Base-by-base conservation (phyloP, 2,888 invertebrate species). In the Rhyacophila evoluta region DNA sequence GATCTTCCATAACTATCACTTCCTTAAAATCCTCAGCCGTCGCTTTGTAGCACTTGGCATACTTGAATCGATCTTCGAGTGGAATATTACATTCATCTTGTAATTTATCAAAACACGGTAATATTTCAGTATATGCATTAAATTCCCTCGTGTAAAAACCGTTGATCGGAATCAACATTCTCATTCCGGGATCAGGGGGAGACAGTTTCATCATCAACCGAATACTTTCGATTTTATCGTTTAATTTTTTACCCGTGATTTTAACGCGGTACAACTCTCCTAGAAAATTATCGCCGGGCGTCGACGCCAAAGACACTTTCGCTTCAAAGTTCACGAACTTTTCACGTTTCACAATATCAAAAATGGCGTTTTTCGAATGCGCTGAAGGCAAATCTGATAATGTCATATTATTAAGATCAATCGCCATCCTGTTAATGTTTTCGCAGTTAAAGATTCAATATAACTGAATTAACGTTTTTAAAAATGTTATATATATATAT, bases 31-130 rank as follows among this genome's bases (percentile, higher is more conserved):
- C 70, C 27, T 78, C 72, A 3, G 78, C 27, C 3, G 38, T 33
- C n/a, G 33, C 71, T 10, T 11, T 67, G 70, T 71, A 75, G 27
- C 69, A 75, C 29, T 75, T 72, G 8, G 75, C 78, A 12, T 70
- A 74, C 15, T 69, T 70, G 10, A 82, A 79, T 67, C 74, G 75
- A 19, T 82, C 72, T 6, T 81, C 70, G 11, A 33, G 55, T 6
- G 79, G 79, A 1, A 83, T 81, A 1, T 74, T 69, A 19, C 69
- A 69, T n/a, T 81, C 75, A 0, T 77, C 69, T 80, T 83, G 83
- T 8, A 83, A 19, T 72, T 29, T 74, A 12, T 55, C 28, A 8
- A 81, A 68, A 2, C 19, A 28, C 3, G 81, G 81, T 19, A 81
- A 37, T 8, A 81, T 55, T 25, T 68, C 36, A 2, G 41, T 72